Percentiles rank a stretch among this genome's conserved stretches.
These are phyloP conservation scores for Apodemia zela DNA, from an alignment of 2,888 invertebrate species.

Conservation along the genomic window DNA sequence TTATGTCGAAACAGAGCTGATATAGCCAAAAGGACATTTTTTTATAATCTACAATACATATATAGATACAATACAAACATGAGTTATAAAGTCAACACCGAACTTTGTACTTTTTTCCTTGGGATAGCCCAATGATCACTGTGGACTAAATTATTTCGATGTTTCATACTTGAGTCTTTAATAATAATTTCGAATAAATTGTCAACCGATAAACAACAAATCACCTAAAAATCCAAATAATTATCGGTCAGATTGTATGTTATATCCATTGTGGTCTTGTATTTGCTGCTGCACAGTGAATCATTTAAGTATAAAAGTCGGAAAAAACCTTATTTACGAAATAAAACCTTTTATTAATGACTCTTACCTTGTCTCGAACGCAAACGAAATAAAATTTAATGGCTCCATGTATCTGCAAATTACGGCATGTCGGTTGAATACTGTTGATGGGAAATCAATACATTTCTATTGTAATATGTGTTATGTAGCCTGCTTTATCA, in stretches of 20 bases:
- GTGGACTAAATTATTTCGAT: conserved; percentile 78
- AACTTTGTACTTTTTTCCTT: conserved; percentile 77
- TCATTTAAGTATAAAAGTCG: conserved; percentile 73
- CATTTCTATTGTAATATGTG: conserved; percentile 78
- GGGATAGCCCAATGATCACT: conserved; percentile 72
- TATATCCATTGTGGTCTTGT: conserved; percentile 77
- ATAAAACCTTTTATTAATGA: conserved; percentile 41
- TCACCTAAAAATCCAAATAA: conserved; percentile 47
- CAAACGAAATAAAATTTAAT: conserved; percentile 62
- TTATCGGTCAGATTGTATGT: conserved; percentile 54
- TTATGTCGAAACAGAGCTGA: conserved; percentile 60
- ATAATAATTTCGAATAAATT: conserved; percentile 72
- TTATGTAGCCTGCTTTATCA: conserved; percentile 72
- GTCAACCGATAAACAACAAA: conserved; percentile 73
- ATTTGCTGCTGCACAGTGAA: conserved; percentile 65
- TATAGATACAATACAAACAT: conserved; percentile 70
- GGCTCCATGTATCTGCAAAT: conserved; percentile 76
- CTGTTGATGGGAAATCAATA: conserved; percentile 75
- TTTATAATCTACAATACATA: conserved; percentile 54
- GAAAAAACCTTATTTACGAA: conserved; percentile 49
- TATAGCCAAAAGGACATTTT: conserved; percentile 63
- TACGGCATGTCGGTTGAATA: conserved; percentile 74
- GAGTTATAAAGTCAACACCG: conserved; percentile 73
- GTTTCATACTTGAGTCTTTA: conserved; percentile 72
- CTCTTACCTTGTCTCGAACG: conserved; percentile 54